Evolutionary conservation across 2,797 vertebrate species (phyloP).

Genomic region (Poeciliopsis turneri): DNA sequence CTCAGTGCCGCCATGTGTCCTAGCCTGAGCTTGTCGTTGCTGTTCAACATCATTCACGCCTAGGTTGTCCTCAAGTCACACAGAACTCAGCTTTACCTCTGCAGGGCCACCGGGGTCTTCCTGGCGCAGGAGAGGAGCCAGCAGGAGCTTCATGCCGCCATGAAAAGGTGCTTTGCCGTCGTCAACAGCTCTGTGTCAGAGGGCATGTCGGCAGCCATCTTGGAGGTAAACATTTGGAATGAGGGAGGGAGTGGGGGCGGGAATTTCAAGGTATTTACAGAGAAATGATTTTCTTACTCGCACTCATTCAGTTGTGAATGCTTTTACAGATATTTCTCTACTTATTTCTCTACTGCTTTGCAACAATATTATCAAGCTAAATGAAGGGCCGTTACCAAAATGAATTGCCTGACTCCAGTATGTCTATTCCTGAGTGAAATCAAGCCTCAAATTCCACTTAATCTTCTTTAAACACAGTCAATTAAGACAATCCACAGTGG

Average conservation of each 20-base stretch:
- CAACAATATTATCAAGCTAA: conserved; percentile 54
- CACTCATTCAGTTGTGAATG: conserved; percentile 26
- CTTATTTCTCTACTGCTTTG: conserved; percentile 30
- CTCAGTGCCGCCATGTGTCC: conserved; percentile 40
- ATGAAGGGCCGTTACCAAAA: conserved; percentile 62
- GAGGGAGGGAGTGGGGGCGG: too few species aligned
- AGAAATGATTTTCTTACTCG: not conserved
- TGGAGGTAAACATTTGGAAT: conserved; percentile 86
- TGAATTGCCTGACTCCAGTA: conserved; percentile 62
- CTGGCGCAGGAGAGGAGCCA: conserved; percentile 85
- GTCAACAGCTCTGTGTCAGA: conserved; percentile 95
- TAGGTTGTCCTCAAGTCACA: conserved; percentile 62
- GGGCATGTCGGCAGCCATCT: conserved; percentile 95
- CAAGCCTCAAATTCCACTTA: conserved; percentile 71
- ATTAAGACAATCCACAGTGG: conserved; percentile 71
- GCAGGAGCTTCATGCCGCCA: conserved; percentile 87
- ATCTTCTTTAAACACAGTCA: conserved; percentile 74
- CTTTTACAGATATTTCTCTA: conserved; percentile 40
- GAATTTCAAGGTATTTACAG: not conserved
- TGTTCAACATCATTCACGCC: conserved; percentile 70
- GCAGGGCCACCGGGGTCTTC: conserved; percentile 86
- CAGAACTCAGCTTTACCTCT: conserved; percentile 57
- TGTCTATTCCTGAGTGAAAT: conserved; percentile 60
- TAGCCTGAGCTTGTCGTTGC: conserved; percentile 59
- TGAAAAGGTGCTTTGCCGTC: conserved; percentile 85